A percentile compares a stretch with the other conserved stretches of the same genome.
Evolutionary conservation across 30 jellyfish, hydroid and myxozoan species (phyloP).

Genomic region (Morbakka virulenta): DNA sequence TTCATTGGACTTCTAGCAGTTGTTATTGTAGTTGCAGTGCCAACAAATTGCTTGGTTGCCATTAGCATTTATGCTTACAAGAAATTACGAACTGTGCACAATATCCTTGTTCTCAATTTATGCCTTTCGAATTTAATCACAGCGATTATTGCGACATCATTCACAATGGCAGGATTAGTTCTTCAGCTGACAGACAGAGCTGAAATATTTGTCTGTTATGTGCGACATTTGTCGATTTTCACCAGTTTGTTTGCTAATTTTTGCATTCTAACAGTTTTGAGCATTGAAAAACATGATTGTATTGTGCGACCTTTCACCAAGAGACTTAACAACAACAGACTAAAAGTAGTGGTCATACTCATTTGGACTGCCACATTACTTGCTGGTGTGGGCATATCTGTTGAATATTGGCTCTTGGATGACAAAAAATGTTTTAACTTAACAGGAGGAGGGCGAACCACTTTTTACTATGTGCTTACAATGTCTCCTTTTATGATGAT

Average conservation of each 20-base stretch:
- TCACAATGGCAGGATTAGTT: not conserved
- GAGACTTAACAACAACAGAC: not conserved
- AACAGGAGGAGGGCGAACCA: not conserved
- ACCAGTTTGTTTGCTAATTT: not conserved
- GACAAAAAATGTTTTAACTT: not conserved
- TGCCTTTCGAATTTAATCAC: not conserved
- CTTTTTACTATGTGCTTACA: not conserved
- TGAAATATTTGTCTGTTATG: not conserved
- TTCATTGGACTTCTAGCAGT: not conserved
- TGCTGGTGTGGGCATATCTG: not conserved
- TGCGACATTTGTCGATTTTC: not conserved
- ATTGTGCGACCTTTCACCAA: conserved; percentile 3
- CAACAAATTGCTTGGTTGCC: not conserved
- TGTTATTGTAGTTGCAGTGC: not conserved
- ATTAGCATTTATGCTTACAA: not conserved
- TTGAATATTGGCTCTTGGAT: not conserved
- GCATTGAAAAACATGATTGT: not conserved
- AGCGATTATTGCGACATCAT: not conserved
- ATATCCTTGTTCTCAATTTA: not conserved
- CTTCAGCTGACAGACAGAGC: not conserved
- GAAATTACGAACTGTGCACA: not conserved
- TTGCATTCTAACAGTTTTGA: not conserved
- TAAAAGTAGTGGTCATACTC: not conserved
- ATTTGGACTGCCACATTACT: not conserved
- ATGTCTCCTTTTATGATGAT: not conserved